Percentiles rank a stretch among this genome's conserved stretches.
Conservation (phyloP, 2,888 invertebrate genomes). For the Chelonus formosanus region DNA sequence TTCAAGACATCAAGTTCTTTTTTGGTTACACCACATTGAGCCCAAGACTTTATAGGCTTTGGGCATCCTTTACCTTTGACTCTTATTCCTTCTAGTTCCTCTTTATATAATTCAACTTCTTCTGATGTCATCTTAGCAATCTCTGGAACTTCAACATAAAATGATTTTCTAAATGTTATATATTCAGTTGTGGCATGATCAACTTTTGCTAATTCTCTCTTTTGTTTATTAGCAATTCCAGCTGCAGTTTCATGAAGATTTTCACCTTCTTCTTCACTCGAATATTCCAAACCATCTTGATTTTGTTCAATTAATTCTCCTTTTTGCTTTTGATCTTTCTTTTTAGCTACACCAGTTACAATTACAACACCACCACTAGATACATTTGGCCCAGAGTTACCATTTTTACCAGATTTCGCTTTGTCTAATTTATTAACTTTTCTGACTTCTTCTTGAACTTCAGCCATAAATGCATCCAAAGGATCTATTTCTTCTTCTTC, state of each 20-base stretch:
- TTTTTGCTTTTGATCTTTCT: conserved; percentile 80
- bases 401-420: conserved; percentile 57
- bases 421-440: conserved; percentile 73
- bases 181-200: conserved; percentile 90
- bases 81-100: conserved; percentile 92
- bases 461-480: conserved; percentile 97
- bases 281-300: conserved; percentile 96
- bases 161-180: conserved; percentile 89
- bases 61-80: conserved; percentile 98
- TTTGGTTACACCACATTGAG: conserved; percentile 96
- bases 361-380: conserved; percentile 74
- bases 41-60: conserved; percentile 95
- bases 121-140: conserved; percentile 88
- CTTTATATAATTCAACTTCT: conserved; percentile 84
- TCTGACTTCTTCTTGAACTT: conserved; percentile 83
- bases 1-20: conserved; percentile 93
- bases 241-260: conserved; percentile 92
- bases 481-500: conserved; percentile 90
- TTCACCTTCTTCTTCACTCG: conserved; percentile 95
- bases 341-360: conserved; percentile 85
- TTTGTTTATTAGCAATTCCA: conserved; percentile 87
- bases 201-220: conserved; percentile 92
- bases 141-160: conserved; percentile 98
- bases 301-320: conserved; percentile 99
- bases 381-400: conserved; percentile 53